Evolutionary conservation across 2,888 invertebrate species (phyloP).

Genomic region (Phaonia tiefii): DNA sequence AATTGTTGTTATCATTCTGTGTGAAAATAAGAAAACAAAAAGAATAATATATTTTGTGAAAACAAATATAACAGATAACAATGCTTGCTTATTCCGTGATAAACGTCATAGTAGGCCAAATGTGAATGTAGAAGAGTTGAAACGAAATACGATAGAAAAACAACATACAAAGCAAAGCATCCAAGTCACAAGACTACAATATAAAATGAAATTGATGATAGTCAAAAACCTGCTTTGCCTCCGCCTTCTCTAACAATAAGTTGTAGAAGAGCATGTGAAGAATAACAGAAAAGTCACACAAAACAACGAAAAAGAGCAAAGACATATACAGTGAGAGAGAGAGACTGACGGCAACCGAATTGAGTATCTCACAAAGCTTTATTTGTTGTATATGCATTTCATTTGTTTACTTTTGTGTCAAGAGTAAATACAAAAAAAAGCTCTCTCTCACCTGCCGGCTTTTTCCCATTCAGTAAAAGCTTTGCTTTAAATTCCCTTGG

Average conservation of each 20-base stretch:
- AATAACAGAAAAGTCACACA: slow-evolving; percentile 22
- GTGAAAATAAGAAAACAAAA: neutral
- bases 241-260: slow-evolving; percentile 1
- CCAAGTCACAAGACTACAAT: slow-evolving; percentile 65
- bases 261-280: slow-evolving; percentile 29
- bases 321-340: neutral
- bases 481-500: neutral
- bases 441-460: neutral
- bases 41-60: neutral
- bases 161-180: neutral
- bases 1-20: too few species aligned
- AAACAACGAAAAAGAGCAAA: slow-evolving; percentile 38
- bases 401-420: slow-evolving; percentile 25
- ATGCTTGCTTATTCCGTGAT: neutral
- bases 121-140: neutral
- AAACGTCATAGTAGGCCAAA: slow-evolving; percentile 26
- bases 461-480: neutral
- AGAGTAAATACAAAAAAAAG: neutral
- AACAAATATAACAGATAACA: neutral
- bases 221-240: neutral
- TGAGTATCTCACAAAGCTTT: slow-evolving; percentile 52
- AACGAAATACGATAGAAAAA: neutral
- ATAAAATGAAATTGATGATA: slow-evolving; percentile 28
- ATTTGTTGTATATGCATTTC: neutral
- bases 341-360: neutral